Evolutionary conservation across 2,113 vertebrate genomes (phyloP), one percentile per base, ranked within the genome.

Genomic region (Amia ocellicauda): DNA sequence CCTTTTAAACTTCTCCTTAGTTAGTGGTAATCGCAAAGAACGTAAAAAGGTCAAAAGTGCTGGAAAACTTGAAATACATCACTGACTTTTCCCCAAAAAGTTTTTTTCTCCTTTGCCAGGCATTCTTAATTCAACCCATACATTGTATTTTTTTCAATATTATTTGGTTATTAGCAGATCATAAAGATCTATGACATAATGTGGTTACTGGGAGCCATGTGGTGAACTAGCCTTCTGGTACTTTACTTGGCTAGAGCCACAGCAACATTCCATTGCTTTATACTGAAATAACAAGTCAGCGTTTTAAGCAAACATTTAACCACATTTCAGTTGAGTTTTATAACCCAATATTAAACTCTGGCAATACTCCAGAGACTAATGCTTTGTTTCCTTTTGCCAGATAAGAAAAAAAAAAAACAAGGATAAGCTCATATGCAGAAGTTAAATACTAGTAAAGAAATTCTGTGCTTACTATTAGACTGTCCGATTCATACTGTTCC

Each of bases 221-320:
- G 41, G 41, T 56, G 58, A 75, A 74, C 74, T 78, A 74, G 80
- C 26, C 29, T 7, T 19, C 42, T 58, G 55, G 56, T 60, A 14
- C 13, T 62, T 17, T 2, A 22, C 63, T 58, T 66, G 63, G 41
- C 57, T 58, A 10, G 19, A 36, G 43, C 11, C 43, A 70, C 16
- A 63, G 71, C 73, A 53, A 62, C 80, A 84, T 85, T 85, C 80
- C 82, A 77, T 60, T 64, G 74, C 76, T 71, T 60, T 79, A 80
- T 72, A 61, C 81, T 83, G 79, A 78, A 87, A 85, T 85, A 84
- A 85, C 81, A 85, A 75, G 76, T 76, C 78, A 73, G 80, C 66
- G 74, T 79, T 85, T 83, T 79, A 83, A 83, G 82, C 74, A 84
- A 85, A 87, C 82, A 82, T 71, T 58, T 57, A 58, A 66, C 64